Evolutionary conservation across 2,888 invertebrate species (phyloP), one percentile per base, ranked within the genome.

Genomic region (Agrotis clavis): DNA sequence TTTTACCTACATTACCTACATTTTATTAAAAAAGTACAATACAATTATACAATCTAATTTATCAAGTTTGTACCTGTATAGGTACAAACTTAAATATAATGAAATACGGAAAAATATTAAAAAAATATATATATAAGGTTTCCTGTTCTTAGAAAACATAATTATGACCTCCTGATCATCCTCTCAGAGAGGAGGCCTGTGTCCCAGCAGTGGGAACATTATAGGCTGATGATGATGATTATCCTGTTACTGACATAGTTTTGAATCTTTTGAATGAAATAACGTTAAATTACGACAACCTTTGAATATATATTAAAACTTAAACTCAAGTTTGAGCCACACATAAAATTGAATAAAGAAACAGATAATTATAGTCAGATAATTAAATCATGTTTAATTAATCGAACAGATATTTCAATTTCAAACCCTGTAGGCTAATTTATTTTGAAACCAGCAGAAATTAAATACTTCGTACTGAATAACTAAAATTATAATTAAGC

Each of bases 401-500:
- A 62, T 57, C 35, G 5, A 51, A 41, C 16, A 57, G 54, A 79
- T 73, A 63, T 79, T 64, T 79, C 1, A 60, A 63, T 73, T 73
- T 45, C 63, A 64, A 68, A 30, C 13, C 16, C 48, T 25, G 51
- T 45, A 19, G 16, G 13, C 5, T 13, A 74, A 79, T 41, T 64
- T 45, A 61, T 77, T 64, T 64, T 30, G 61, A 59, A 82, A 35
- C 57, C 45, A 7, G 11, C 59, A 59, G 53, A 66, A 68, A 70
- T 77, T 30, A 69, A 77, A 57, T 65, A 45, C 30, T 13, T 51
- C 82, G 25, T 56, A 50, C n/a, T 48, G 50, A 30, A 53, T 60
- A 19, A 35, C 25, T 71, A 62, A 25, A 51, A 50, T 59, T 66
- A 56, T 79, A 82, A 82, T 71, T 60, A 83, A 79, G 67, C 56